phyloP scores from a whole-genome alignment of 2,888 invertebrate species.

The Harpalus rufipes region DNA sequence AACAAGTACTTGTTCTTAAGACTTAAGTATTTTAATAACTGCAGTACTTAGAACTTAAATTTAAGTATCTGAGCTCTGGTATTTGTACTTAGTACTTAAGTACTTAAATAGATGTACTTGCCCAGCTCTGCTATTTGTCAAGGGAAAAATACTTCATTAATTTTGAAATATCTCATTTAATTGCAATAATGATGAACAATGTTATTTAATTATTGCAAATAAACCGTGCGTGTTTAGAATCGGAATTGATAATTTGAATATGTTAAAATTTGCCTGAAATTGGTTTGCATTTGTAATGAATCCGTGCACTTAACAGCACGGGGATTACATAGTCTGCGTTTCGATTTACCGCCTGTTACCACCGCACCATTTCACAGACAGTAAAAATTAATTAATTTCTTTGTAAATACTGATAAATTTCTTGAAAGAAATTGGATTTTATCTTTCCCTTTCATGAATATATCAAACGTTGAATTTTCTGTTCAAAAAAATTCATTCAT shows the following conservation, averaged over 20 bases:
- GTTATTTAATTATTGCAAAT: neutral
- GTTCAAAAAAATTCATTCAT: neutral
- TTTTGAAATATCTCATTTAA: neutral
- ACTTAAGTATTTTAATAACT: too few species aligned
- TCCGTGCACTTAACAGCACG: neutral
- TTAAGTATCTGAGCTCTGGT: too few species aligned
- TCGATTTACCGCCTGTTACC: neutral
- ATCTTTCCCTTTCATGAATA: constrained; percentile 4
- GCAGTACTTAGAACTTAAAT: too few species aligned
- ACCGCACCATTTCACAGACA: neutral
- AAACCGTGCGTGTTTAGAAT: constrained; percentile 1
- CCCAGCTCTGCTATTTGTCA: neutral
- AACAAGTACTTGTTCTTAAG: too few species aligned
- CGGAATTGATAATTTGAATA: constrained; percentile 3
- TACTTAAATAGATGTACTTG: too few species aligned
- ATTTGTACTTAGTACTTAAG: too few species aligned
- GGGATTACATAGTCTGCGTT: neutral
- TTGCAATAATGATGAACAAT: neutral
- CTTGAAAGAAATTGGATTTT: neutral
- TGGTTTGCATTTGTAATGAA: constrained; percentile 6
- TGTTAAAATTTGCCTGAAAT: constrained; percentile 3
- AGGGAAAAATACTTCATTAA: neutral
- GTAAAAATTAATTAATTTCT: constrained; percentile 4
- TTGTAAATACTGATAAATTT: neutral
- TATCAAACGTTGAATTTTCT: neutral